Evolutionary conservation across 2,888 invertebrate species (phyloP), one percentile per base, ranked within the genome.

Genomic region (Aleiodes leptofemur): DNA sequence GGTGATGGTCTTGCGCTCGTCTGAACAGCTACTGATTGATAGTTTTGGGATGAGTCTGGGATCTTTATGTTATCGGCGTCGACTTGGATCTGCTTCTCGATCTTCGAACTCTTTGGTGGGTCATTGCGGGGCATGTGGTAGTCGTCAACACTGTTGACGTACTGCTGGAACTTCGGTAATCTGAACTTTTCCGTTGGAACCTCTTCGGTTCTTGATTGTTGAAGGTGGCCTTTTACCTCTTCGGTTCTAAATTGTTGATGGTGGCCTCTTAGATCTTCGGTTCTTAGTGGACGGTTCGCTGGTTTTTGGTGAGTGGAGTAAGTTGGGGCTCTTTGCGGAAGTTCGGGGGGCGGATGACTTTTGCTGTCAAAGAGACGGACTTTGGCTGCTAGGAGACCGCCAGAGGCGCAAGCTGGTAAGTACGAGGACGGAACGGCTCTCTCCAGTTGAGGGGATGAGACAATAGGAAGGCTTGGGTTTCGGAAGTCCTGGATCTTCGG

Each of bases 301-400:
- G 1, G 16, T 38, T 48, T 64, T n/a, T 64, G 64, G 23, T 23
- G 23, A 23, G 23, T 23, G 11, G 13, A 4, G 29, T 23, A 3
- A 70, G 68, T 1, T 55, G 34, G 8, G 68, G 56, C 4, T 50
- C 11, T 4, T 48, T 68, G 2, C 56, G 50, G 50, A 57, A 78
- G 48, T 68, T 79, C 75, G 64, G 59, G 11, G n/a, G 68, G 51
- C 9, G 38, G 34, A 13, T 59, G n/a, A 31, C 11, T 29, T 16
- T 56, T 68, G 31, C 82, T 81, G 73, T 87, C 85, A 34, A 87
- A 87, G 74, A 86, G 83, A 72, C 84, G 85, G 34, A 87, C 81
- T 69, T 86, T 87, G 0, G 84, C 86, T 48, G 82, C 82, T 8
- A 87, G 74, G 69, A 80, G 80, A 13, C 83, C 80, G 0, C 82